Conservation (phyloP, 2,113 vertebrate genomes). For the Dolichotis patagonum region DNA sequence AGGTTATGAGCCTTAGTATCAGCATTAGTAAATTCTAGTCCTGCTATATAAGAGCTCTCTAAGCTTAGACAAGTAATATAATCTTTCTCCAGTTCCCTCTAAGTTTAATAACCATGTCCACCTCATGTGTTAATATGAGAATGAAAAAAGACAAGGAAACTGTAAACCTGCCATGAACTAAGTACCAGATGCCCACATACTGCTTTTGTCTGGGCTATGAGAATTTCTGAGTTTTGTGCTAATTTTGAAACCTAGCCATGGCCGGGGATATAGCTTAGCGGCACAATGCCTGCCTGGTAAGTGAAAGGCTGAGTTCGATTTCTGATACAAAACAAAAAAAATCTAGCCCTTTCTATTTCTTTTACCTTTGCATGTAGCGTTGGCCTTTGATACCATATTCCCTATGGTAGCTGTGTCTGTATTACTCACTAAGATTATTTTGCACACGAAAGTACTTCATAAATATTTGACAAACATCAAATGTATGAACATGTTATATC, state of each 20-base stretch:
- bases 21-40: background rate
- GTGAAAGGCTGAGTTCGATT: too few species aligned
- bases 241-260: background rate
- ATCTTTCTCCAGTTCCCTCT: background rate
- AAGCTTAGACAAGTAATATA: background rate
- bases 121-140: background rate
- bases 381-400: constrained; percentile 14
- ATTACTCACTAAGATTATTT: background rate
- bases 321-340: too few species aligned
- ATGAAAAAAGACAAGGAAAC: background rate
- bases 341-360: too few species aligned
- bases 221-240: background rate
- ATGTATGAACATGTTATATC: background rate
- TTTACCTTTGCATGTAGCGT: background rate
- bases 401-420: background rate
- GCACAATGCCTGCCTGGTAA: too few species aligned
- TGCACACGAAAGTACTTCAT: background rate
- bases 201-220: background rate
- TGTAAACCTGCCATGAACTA: background rate
- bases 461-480: background rate
- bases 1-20: background rate
- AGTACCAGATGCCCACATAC: background rate
- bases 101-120: background rate
- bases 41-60: background rate
- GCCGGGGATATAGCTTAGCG: too few species aligned